A percentile compares a stretch with the other conserved stretches of the same genome.
These are phyloP conservation scores for Lepidonotus clava DNA, from an alignment of 2,888 invertebrate species.

Conservation along the genomic window DNA sequence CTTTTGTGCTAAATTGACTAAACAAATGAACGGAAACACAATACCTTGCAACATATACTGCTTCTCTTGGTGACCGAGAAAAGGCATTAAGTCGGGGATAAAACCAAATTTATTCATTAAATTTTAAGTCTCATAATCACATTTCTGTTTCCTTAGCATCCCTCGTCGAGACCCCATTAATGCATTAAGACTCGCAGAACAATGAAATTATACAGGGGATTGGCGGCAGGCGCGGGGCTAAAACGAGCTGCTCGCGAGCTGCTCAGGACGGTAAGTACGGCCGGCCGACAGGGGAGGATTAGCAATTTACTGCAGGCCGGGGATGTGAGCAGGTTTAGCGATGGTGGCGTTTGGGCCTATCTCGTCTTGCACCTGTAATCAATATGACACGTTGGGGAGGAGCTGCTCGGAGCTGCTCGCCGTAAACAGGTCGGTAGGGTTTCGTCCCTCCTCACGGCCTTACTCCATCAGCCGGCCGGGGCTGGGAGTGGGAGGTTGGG, in stretches of 20 bases:
- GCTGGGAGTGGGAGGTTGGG: too few species aligned
- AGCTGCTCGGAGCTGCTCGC: too few species aligned
- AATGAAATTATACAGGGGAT: not conserved
- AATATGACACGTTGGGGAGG: not conserved
- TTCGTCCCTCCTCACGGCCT: too few species aligned
- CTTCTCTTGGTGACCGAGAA: not conserved
- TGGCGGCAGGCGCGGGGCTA: too few species aligned
- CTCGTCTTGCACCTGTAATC: not conserved
- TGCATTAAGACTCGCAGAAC: conserved; percentile 13
- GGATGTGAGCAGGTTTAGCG: not conserved
- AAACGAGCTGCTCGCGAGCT: too few species aligned
- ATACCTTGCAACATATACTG: too few species aligned
- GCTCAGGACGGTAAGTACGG: too few species aligned
- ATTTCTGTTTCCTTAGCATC: not conserved
- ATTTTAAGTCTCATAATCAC: not conserved
- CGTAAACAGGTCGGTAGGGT: too few species aligned
- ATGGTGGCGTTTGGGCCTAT: not conserved
- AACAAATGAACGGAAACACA: too few species aligned
- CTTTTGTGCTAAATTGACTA: too few species aligned
- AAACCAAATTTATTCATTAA: conserved; percentile 6
- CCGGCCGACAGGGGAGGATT: too few species aligned
- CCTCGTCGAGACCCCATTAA: not conserved
- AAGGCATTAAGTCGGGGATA: not conserved
- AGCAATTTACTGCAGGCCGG: not conserved
- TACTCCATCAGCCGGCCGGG: too few species aligned